A percentile compares a stretch with the other conserved stretches of the same genome.
These are phyloP conservation scores for Planiliza haematocheilus DNA, from an alignment of 2,113 vertebrate species.

Conservation along the genomic window DNA sequence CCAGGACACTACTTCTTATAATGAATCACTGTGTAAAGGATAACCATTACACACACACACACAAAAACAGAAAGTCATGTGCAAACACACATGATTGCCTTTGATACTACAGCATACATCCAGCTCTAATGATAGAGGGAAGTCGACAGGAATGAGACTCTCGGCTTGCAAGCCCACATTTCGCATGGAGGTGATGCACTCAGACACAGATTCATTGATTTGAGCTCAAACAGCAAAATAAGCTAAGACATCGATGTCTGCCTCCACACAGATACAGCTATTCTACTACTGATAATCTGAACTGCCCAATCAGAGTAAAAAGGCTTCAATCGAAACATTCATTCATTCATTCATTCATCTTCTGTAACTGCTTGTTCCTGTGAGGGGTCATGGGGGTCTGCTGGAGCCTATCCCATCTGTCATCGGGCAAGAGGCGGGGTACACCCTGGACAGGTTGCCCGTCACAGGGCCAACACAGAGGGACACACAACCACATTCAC, in stretches of 20 bases:
- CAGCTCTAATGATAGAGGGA: constrained; percentile 37
- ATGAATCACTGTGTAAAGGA: constrained; percentile 5
- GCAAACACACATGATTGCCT: constrained; percentile 6
- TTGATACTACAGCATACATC: background rate
- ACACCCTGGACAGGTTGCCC: no score
- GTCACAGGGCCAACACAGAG: no score
- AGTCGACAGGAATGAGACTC: constrained; percentile 29
- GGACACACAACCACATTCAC: no score
- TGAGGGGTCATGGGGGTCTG: no score
- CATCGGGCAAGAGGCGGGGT: no score
- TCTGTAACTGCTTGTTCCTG: no score
- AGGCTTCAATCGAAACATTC: no score
- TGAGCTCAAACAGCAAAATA: background rate
- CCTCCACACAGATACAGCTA: no score
- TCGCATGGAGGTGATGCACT: constrained; percentile 26
- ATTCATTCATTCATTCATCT: no score
- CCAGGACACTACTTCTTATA: background rate
- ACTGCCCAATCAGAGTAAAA: no score
- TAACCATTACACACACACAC: constrained; percentile 14
- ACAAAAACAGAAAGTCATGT: constrained; percentile 10
- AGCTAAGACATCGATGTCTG: constrained; percentile 5
- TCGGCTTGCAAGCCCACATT: constrained; percentile 34
- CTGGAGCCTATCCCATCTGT: no score
- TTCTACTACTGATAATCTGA: no score
- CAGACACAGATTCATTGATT: constrained; percentile 21